Conservation (phyloP, 2,888 invertebrate species). For the Drosophila nigritarsus region DNA sequence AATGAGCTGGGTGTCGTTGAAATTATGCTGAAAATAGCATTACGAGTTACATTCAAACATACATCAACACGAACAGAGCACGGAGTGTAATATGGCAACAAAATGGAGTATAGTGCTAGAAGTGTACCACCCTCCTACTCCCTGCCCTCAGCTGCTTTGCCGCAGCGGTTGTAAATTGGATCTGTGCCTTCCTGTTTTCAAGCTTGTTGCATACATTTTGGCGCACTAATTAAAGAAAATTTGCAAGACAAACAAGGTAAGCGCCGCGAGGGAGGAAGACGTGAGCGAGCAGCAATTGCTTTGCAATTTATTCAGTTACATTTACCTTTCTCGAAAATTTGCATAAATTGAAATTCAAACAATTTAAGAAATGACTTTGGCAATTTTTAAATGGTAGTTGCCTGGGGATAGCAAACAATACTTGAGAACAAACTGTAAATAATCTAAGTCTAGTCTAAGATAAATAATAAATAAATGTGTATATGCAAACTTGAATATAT, state of each 20-base stretch:
- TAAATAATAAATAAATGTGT: not conserved
- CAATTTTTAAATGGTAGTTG: slow-evolving; percentile 19
- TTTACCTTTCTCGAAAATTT: slow-evolving; percentile 52
- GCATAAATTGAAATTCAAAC: slow-evolving; percentile 58
- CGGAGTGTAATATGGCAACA: slow-evolving; percentile 3
- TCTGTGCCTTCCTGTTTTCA: slow-evolving; percentile 19
- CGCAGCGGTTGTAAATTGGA: slow-evolving; percentile 22
- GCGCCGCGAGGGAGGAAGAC: not conserved
- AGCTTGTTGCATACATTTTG: slow-evolving; percentile 61
- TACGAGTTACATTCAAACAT: slow-evolving; percentile 28
- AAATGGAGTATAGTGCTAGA: slow-evolving; percentile 2
- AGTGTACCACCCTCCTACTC: not conserved
- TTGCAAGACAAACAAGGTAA: slow-evolving; percentile 53
- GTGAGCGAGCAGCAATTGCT: slow-evolving; percentile 13
- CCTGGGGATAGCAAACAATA: slow-evolving; percentile 14
- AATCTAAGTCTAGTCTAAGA: not conserved
- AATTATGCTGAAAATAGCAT: slow-evolving; percentile 56
- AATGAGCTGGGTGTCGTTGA: slow-evolving; percentile 40
- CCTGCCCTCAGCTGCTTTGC: slow-evolving; percentile 3
- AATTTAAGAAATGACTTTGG: slow-evolving; percentile 32
- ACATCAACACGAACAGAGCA: not conserved
- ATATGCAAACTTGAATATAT: not conserved
- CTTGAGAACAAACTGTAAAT: not conserved
- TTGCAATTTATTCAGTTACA: slow-evolving; percentile 49
- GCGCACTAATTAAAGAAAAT: slow-evolving; percentile 73